phyloP scores from a whole-genome alignment of 1,140 invertebrate species.

The Caenorhabditis briggsae region DNA sequence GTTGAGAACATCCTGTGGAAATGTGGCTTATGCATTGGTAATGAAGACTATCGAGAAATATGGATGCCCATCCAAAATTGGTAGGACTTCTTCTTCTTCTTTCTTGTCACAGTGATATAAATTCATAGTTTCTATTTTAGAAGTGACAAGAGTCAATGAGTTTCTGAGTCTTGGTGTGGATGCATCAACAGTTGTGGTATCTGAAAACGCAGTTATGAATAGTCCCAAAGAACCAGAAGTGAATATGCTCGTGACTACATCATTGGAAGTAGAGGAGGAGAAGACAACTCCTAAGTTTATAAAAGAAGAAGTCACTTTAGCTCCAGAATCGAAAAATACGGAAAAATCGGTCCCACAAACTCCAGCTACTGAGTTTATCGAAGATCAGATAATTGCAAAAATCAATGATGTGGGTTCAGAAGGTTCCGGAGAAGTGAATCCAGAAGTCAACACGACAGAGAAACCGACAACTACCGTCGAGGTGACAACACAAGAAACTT shows the following conservation, averaged over 20 bases:
- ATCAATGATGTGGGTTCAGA: not conserved
- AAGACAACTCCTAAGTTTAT: not conserved
- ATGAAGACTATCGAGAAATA: constrained; percentile 39
- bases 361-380: not conserved
- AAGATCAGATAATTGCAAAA: not conserved
- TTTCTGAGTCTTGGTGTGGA: not conserved
- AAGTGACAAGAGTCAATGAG: constrained; percentile 9
- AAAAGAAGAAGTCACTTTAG: constrained; percentile 4
- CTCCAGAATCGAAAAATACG: not conserved
- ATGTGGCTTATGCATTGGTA: constrained; percentile 45
- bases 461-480: not conserved
- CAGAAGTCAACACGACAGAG: not conserved
- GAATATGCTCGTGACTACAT: not conserved
- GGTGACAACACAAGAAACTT: not conserved
- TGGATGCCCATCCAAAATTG: constrained; percentile 31
- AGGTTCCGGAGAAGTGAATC: not conserved
- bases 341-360: not conserved
- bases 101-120: not conserved
- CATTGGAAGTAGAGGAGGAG: not conserved
- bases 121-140: not conserved
- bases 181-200: not conserved
- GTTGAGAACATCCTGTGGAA: constrained; percentile 2
- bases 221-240: not conserved
- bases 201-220: not conserved
- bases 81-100: not conserved